Conservation (phyloP, 2,797 vertebrate genomes). For the Choloepus didactylus region DNA sequence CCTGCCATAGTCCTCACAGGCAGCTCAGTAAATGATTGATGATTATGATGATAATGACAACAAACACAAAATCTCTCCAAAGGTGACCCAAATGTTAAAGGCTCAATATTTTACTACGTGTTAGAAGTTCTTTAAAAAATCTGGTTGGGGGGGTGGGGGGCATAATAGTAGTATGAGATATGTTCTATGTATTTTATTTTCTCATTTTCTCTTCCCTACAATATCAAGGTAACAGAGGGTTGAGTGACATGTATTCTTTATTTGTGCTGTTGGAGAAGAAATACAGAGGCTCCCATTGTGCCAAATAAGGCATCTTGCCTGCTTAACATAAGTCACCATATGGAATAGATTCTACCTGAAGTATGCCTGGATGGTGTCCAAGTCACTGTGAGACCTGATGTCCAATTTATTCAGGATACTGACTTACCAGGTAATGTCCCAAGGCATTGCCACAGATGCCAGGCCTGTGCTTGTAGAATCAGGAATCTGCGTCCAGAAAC, state of each 20-base stretch:
- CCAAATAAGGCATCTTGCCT: slow-evolving; percentile 38
- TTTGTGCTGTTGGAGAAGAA: slow-evolving; percentile 28
- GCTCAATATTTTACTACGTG: background rate
- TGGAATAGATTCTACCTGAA: slow-evolving; percentile 59
- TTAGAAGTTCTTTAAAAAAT: background rate
- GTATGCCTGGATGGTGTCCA: slow-evolving; percentile 63
- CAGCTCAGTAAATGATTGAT: background rate
- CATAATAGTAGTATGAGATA: background rate
- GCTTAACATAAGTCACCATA: background rate
- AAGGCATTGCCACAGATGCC: background rate
- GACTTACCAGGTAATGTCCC: background rate
- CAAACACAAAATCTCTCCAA: background rate
- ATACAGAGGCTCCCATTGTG: slow-evolving; percentile 13
- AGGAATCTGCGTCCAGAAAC: background rate
- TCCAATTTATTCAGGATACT: slow-evolving; percentile 41
- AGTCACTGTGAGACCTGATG: slow-evolving; percentile 64
- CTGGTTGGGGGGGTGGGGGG: background rate
- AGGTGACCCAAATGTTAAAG: background rate
- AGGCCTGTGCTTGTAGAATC: background rate
- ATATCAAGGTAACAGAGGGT: background rate
- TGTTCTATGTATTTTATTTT: background rate
- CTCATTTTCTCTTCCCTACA: background rate
- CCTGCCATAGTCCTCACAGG: background rate
- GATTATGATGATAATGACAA: background rate
- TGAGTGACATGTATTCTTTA: background rate